Evolutionary conservation across 2,113 vertebrate species (phyloP), one percentile per base, ranked within the genome.

Genomic region (Misgurnus mizolepis): DNA sequence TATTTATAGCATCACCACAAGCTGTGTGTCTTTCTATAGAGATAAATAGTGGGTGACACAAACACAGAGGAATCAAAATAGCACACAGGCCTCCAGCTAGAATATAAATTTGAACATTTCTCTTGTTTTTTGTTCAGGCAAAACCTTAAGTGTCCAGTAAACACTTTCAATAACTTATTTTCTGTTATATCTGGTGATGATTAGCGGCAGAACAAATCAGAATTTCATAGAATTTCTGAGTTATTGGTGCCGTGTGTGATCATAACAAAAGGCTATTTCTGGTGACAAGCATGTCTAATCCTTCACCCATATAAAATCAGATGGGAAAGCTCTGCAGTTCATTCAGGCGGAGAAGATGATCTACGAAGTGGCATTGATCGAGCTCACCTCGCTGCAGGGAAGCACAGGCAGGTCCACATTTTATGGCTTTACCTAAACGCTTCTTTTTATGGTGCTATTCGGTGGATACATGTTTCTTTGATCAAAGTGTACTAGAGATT

Each of bases 271-370:
- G 85, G 84, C 85, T 87, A 86, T 88, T 89, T 85, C 88, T 49
- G 34, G 9, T 88, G 88, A 87, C 80, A 87, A 86, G 82, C 68
- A 83, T 60, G 84, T 85, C 88, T 89, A 88, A 92, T 90, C 90
- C 91, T 93, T 92, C 85, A 92, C 90, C 84, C 73, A 85, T 85
- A 90, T 89, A 92, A 76, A 94, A 92, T 41, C 91, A 95, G 92
- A 93, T 87, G 89, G 88, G 83, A 93, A 94, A 85, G 91, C 87
- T 6, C 89, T 89, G 15, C 71, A 81, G 91, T 93, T 95, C 91
- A 92, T 88, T 86, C 89, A 89, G 58, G 88, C 92, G 39, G 93
- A 93, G 80, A 94, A 93, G 88, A 94, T 93, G 91, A 93, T 93
- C 91, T 93, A 93, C 65, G 89, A 91, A 74, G 92, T 93, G 89